Percentiles rank a stretch among this genome's conserved stretches.
phyloP scores from a whole-genome alignment of 2,113 vertebrate species.

The Melanocharis versteri region DNA sequence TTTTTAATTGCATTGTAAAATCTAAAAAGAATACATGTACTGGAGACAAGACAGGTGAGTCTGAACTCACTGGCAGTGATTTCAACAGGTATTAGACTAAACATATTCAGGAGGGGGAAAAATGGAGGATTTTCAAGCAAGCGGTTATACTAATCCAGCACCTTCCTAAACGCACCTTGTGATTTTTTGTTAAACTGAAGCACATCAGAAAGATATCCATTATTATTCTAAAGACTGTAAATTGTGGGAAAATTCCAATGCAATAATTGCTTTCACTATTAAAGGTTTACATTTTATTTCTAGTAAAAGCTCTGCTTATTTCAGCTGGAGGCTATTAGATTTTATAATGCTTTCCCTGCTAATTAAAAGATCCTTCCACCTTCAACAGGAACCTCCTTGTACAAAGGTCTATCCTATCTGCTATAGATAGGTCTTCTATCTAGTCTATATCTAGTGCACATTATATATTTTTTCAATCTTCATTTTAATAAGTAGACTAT shows the following conservation, averaged over 20 bases:
- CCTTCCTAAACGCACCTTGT: background rate
- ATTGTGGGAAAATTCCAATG: background rate
- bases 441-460: background rate
- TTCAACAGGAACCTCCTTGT: background rate
- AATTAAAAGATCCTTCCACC: background rate
- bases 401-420: background rate
- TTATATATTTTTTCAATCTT: background rate
- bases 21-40: background rate
- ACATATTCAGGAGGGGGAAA: accelerated
- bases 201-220: background rate
- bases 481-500: background rate
- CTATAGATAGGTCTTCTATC: background rate
- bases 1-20: background rate
- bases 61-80: background rate
- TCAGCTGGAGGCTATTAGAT: background rate
- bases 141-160: background rate
- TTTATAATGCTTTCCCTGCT: background rate
- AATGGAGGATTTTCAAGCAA: background rate
- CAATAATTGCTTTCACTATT: background rate
- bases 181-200: background rate
- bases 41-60: background rate
- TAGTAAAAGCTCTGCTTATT: background rate
- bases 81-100: background rate
- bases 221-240: background rate
- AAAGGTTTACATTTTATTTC: background rate